Evolutionary conservation across 2,888 invertebrate species (phyloP), one percentile per base, ranked within the genome.

Genomic region (Eutolmus rufibarbis): DNA sequence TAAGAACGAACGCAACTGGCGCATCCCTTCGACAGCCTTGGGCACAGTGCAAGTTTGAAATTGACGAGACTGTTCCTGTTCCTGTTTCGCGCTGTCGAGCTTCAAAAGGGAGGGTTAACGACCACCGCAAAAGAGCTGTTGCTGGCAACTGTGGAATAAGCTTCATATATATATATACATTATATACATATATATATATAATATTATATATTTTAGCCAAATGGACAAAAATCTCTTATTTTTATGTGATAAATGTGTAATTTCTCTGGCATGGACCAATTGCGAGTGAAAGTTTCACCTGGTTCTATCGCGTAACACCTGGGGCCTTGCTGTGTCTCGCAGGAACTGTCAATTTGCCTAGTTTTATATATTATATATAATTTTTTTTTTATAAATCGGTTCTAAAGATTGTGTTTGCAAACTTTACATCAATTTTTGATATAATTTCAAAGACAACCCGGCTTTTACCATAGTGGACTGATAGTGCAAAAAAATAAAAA

Each of bases 191-290:
- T 34, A 34, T 34, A n/a, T n/a, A 28, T 34, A 34, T 34, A 34
- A n/a, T n/a, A n/a, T n/a, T 34, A 34, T 34, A 74, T 74, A 40
- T 40, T 40, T 40, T 40, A 40, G 37, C 66, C 74, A 16, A 43
- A 85, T 46, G 82, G 56, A 82, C 51, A 51, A 51, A 34, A 40
- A 40, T 40, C 82, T 57, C 51, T 66, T 66, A 4, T 82, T 57
- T 57, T 82, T 66, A 82, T 82, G 82, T 82, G 82, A 82, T 82
- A 82, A 82, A 66, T 82, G 82, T 82, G 82, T 66, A 37, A 46
- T 56, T 37, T 57, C 57, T 23, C 57, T 82, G 82, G 82, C 82
- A 82, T 82, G 82, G 82, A 82, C 82, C 82, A 56, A 66, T 57
- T 31, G 37, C 16, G 37, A 82, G 82, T 82, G 82, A 82, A 82